These are phyloP conservation scores for Megaptera novaeangliae DNA, from an alignment of 2,113 vertebrate genomes.

Conservation along the genomic window DNA sequence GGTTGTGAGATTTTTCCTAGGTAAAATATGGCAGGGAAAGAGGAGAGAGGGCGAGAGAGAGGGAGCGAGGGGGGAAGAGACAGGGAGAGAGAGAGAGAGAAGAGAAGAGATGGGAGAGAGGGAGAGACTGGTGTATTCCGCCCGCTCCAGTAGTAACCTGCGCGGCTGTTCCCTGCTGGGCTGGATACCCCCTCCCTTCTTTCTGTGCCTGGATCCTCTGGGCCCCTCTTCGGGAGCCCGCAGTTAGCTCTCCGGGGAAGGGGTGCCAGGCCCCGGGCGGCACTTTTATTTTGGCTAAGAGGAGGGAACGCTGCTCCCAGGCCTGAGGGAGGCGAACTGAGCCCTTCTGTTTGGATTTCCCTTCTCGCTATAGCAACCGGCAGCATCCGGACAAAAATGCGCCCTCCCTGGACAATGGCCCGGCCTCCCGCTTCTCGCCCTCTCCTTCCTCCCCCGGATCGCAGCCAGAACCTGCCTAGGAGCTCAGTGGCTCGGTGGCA, in stretches of 20 bases:
- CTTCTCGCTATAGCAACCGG: slow-evolving; percentile 96
- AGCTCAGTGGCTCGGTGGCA: slow-evolving; percentile 42
- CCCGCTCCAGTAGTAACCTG: background rate
- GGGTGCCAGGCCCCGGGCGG: slow-evolving; percentile 57
- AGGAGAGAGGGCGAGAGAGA: background rate
- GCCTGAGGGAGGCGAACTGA: slow-evolving; percentile 82
- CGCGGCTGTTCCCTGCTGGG: background rate
- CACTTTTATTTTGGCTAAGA: slow-evolving; percentile 83
- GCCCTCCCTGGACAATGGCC: slow-evolving; percentile 94
- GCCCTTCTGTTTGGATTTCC: slow-evolving; percentile 91
- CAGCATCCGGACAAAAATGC: slow-evolving; percentile 92
- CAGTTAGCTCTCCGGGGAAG: slow-evolving; percentile 27
- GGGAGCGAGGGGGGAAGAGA: too few relatives aligned
- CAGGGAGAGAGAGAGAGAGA: background rate
- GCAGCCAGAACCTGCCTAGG: slow-evolving; percentile 57
- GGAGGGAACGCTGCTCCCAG: slow-evolving; percentile 69
- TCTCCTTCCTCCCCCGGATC: slow-evolving; percentile 75
- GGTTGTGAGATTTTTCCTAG: background rate
- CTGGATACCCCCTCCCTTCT: background rate
- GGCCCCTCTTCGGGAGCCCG: background rate
- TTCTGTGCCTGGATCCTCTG: background rate
- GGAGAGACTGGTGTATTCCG: background rate
- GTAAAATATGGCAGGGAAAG: background rate
- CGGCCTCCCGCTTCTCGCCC: slow-evolving; percentile 81
- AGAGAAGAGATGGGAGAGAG: background rate